Percentiles rank a stretch among this genome's conserved stretches.
phyloP scores from a whole-genome alignment of 2,113 vertebrate species.

The Mystacornis crossleyi region DNA sequence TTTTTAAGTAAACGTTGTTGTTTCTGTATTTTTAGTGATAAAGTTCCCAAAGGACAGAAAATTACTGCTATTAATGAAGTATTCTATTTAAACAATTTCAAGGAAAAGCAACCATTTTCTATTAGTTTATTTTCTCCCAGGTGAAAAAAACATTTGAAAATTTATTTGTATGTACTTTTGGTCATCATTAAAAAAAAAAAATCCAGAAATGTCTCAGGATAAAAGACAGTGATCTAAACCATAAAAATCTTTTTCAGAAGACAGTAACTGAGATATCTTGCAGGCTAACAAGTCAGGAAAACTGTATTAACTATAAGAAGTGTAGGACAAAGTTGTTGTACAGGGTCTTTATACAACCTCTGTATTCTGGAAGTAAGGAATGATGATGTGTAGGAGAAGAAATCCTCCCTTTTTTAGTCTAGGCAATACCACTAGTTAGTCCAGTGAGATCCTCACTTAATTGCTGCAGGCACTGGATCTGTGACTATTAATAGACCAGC shows the following conservation, averaged over 20 bases:
- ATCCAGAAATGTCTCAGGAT: neutral
- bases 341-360: neutral
- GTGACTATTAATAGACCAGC: neutral
- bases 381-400: neutral
- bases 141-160: neutral
- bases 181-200: neutral
- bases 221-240: neutral
- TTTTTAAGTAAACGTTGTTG: neutral
- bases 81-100: neutral
- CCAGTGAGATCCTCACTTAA: neutral
- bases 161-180: neutral
- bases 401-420: neutral
- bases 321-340: neutral
- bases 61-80: neutral
- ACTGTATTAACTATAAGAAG: neutral
- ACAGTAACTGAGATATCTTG: neutral
- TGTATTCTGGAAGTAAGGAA: neutral
- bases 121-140: neutral
- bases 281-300: neutral
- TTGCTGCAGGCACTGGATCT: neutral
- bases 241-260: neutral
- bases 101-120: neutral
- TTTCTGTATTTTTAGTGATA: neutral
- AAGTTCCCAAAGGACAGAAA: neutral
- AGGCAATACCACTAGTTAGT: neutral